Evolutionary conservation across 2,888 invertebrate species (phyloP).

Genomic region (Chrysodeixis includens): DNA sequence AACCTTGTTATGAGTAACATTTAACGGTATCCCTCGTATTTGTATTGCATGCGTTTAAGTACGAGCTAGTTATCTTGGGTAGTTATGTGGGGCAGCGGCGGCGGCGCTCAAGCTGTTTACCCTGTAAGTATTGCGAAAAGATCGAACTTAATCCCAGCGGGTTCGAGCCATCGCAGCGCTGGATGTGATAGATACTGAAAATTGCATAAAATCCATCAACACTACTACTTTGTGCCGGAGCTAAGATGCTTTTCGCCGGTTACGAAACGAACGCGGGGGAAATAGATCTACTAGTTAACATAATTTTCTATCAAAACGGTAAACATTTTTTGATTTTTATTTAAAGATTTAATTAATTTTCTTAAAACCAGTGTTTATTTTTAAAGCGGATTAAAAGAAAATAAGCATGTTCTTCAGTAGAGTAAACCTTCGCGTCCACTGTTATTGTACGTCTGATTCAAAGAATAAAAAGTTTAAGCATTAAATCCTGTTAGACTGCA

Average conservation of each 20-base stretch:
- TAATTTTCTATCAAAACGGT: slow-evolving; percentile 28
- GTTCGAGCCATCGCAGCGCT: slow-evolving; percentile 78
- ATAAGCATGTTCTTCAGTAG: background rate
- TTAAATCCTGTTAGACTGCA: background rate
- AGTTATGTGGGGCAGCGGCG: slow-evolving; percentile 51
- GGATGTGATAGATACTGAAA: slow-evolving; percentile 88
- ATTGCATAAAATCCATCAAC: slow-evolving; percentile 89
- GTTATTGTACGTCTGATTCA: background rate
- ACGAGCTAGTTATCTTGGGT: slow-evolving; percentile 49
- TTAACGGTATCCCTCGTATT: background rate
- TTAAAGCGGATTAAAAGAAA: background rate
- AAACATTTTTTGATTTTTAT: slow-evolving; percentile 10
- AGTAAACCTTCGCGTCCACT: background rate
- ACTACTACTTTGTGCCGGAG: slow-evolving; percentile 78
- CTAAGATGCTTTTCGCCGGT: slow-evolving; percentile 64
- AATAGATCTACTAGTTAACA: slow-evolving; percentile 56
- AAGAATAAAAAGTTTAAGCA: background rate
- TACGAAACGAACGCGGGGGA: slow-evolving; percentile 53
- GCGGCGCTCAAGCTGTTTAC: slow-evolving; percentile 78
- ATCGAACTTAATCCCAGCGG: slow-evolving; percentile 87
- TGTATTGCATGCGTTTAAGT: background rate
- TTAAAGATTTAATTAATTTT: background rate
- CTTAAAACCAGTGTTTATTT: background rate
- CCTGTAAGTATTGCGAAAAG: slow-evolving; percentile 86
- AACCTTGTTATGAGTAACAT: background rate